phyloP scores from a whole-genome alignment of 2,113 vertebrate species.

The Cynocephalus volans region DNA sequence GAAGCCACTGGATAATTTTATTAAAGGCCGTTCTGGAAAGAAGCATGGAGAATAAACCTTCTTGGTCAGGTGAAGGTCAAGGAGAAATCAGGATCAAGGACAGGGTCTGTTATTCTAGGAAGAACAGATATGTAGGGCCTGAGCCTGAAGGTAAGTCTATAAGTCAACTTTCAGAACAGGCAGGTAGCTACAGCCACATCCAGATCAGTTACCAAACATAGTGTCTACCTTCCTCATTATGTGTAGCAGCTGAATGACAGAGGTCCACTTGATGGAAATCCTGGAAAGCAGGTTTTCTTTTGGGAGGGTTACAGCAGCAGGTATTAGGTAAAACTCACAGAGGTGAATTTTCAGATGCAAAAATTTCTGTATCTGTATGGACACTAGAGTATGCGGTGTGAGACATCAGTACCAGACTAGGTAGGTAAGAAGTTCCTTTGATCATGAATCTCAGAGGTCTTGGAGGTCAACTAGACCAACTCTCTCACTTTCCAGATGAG shows the following conservation, averaged over 20 bases:
- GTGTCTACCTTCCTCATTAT: neutral
- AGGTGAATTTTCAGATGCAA: neutral
- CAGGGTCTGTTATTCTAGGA: neutral
- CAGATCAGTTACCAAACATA: neutral
- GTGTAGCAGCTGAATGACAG: neutral
- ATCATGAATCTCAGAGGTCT: neutral
- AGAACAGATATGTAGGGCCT: accelerated
- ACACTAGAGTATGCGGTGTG: neutral
- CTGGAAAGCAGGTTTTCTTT: neutral
- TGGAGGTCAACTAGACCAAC: neutral
- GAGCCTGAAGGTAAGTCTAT: neutral
- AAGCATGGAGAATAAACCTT: neutral
- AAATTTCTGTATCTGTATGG: neutral
- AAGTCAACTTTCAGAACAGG: neutral
- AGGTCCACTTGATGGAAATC: too few relatives aligned
- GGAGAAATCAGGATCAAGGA: neutral
- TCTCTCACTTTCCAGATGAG: neutral
- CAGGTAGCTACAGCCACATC: neutral
- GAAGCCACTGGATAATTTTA: neutral
- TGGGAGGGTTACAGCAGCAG: neutral
- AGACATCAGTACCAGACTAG: neutral
- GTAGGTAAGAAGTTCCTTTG: neutral
- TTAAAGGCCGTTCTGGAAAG: neutral
- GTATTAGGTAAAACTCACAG: neutral
- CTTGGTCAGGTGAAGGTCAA: too few relatives aligned